A percentile compares a stretch with the other conserved stretches of the same genome.
These are phyloP conservation scores for Pluvialis apricaria DNA, from an alignment of 2,113 vertebrate species.

Conservation along the genomic window DNA sequence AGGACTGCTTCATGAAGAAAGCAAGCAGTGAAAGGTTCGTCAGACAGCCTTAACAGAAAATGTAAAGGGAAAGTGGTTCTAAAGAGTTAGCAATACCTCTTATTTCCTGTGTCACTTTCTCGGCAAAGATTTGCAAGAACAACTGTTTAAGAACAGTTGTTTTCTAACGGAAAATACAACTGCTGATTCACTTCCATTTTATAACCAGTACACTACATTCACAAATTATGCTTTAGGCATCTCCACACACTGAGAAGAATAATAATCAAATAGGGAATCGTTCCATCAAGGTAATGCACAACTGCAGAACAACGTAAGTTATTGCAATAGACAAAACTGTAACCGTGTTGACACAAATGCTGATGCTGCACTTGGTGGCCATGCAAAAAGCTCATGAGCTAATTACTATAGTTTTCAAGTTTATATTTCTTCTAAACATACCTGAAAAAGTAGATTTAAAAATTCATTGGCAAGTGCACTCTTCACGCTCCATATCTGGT, in stretches of 20 bases:
- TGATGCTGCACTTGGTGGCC: not conserved
- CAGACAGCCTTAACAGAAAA: not conserved
- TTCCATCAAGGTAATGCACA: not conserved
- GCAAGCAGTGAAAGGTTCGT: not conserved
- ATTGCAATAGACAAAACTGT: not conserved
- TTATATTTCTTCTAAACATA: conserved; percentile 47
- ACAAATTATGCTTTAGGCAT: not conserved
- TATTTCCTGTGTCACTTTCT: not conserved
- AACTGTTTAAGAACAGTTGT: not conserved
- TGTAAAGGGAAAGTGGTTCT: not conserved
- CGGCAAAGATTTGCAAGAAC: not conserved
- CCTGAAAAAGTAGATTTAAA: conserved; percentile 97
- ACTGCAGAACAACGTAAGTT: not conserved
- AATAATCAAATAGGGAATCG: not conserved
- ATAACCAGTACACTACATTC: not conserved
- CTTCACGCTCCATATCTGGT: conserved; percentile 99
- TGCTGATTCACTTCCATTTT: not conserved
- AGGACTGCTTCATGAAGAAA: not conserved
- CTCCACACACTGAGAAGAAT: not conserved
- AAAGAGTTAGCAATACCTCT: not conserved
- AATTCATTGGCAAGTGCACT: conserved; percentile 97
- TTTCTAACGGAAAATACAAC: not conserved
- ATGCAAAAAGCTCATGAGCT: not conserved
- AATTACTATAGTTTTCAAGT: not conserved
- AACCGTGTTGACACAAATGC: not conserved